A percentile compares a stretch with the other conserved stretches of the same genome.
phyloP scores from a whole-genome alignment of 23 tunicate genomes.

The Trididemnum miniatum region DNA sequence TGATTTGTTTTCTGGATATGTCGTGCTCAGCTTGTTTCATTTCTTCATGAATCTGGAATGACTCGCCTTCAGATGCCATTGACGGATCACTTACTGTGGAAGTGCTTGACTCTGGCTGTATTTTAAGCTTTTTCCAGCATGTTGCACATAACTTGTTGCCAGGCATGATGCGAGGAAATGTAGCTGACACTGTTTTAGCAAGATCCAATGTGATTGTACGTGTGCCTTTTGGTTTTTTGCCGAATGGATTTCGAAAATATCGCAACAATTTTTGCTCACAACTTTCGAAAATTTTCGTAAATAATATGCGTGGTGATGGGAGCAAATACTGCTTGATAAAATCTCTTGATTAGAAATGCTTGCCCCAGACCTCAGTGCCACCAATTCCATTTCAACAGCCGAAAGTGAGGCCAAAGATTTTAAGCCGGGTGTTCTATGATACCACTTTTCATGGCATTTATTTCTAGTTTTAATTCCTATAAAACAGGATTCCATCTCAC shows the following conservation, averaged over 20 bases:
- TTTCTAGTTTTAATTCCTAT: background rate
- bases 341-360: constrained; percentile 9
- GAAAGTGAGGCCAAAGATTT: background rate
- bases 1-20: background rate
- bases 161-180: constrained; percentile 2
- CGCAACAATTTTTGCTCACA: constrained; percentile 9
- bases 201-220: constrained; percentile 7
- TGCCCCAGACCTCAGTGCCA: background rate
- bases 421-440: constrained; percentile 11
- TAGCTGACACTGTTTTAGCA: background rate
- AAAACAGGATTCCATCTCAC: constrained; percentile 13
- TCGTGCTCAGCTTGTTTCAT: constrained; percentile 5
- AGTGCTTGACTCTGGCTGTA: constrained; percentile 7
- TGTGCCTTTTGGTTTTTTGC: constrained; percentile 5
- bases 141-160: constrained; percentile 8
- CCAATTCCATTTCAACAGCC: background rate
- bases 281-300: background rate
- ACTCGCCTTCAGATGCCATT: constrained; percentile 7
- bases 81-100: constrained; percentile 1
- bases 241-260: constrained; percentile 2
- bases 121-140: constrained; percentile 5
- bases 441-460: constrained; percentile 11
- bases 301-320: constrained; percentile 11
- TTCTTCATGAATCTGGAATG: background rate
- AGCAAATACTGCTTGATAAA: background rate